phyloP scores from a whole-genome alignment of 35 echinoderm and acorn worm genomes.

The Apostichopus californicus region DNA sequence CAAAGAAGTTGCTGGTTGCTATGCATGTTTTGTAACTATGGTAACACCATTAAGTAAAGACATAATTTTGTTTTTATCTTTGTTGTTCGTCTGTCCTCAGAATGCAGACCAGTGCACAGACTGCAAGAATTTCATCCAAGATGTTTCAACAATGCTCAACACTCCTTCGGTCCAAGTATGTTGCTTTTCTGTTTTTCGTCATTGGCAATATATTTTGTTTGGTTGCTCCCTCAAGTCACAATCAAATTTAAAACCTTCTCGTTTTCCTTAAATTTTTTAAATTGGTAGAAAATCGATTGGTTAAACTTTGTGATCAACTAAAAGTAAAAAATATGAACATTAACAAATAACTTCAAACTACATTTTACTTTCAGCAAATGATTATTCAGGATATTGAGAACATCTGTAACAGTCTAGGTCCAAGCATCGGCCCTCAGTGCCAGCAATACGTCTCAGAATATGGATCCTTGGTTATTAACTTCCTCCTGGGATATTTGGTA shows the following conservation, averaged over 20 bases:
- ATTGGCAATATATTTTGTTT: too few relatives aligned
- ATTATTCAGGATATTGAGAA: slow-evolving; percentile 44
- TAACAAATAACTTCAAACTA: too few relatives aligned
- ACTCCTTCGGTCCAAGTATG: not conserved
- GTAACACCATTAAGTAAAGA: too few relatives aligned
- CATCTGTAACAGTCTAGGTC: slow-evolving; percentile 18
- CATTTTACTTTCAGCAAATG: slow-evolving; percentile 12
- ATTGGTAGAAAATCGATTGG: too few relatives aligned
- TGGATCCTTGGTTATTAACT: slow-evolving; percentile 15
- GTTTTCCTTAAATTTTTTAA: too few relatives aligned
- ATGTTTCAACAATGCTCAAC: slow-evolving; percentile 31
- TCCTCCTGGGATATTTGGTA: not conserved
- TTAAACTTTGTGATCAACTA: too few relatives aligned
- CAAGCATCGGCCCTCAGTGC: slow-evolving; percentile 39
- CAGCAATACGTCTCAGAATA: slow-evolving; percentile 38
- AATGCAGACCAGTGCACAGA: slow-evolving; percentile 31
- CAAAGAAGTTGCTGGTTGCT: too few relatives aligned
- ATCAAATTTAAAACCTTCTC: too few relatives aligned
- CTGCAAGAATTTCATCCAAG: slow-evolving; percentile 28
- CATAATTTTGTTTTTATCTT: not conserved
- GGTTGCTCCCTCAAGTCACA: too few relatives aligned
- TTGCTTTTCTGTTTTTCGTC: not conserved
- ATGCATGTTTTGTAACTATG: too few relatives aligned
- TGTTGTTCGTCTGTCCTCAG: not conserved
- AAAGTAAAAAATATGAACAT: too few relatives aligned